These are phyloP conservation scores for Phycodurus eques DNA, from an alignment of 2,113 vertebrate species.

Conservation along the genomic window DNA sequence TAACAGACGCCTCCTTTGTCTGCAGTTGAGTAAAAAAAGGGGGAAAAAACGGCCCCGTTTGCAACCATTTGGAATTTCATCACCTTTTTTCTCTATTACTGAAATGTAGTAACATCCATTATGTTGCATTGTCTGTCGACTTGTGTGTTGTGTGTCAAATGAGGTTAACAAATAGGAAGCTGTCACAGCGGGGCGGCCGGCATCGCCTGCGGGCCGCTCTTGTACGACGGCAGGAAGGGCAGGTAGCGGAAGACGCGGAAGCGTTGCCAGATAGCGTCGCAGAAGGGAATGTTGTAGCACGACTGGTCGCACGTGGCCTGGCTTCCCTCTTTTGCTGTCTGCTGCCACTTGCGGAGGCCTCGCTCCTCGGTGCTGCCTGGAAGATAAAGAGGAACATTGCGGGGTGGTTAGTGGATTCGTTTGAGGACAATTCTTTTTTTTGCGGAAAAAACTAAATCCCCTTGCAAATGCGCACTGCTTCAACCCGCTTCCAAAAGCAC, in stretches of 20 bases:
- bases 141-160: neutral
- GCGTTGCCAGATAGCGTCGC: slow-evolving; percentile 39
- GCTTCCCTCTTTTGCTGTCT: slow-evolving; percentile 30
- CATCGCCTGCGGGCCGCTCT: slow-evolving; percentile 10
- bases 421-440: neutral
- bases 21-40: too few relatives aligned
- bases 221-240: slow-evolving; percentile 70
- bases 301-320: slow-evolving; percentile 44
- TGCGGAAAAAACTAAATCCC: too few relatives aligned
- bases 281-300: slow-evolving; percentile 72
- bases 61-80: neutral
- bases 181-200: neutral
- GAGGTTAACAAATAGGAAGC: too few relatives aligned
- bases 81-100: neutral
- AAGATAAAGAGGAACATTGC: neutral
- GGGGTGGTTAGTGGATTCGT: neutral
- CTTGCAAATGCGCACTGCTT: too few relatives aligned
- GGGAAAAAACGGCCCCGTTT: neutral
- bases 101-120: neutral
- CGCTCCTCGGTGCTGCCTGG: slow-evolving; percentile 71
- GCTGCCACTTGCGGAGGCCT: slow-evolving; percentile 67
- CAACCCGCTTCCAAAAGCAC: too few relatives aligned
- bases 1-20: too few relatives aligned
- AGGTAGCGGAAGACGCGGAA: slow-evolving; percentile 58
- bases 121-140: neutral